Percentiles rank a stretch among this genome's conserved stretches.
These are phyloP conservation scores for Bettongia penicillata DNA, from an alignment of 2,113 vertebrate genomes.

Conservation along the genomic window DNA sequence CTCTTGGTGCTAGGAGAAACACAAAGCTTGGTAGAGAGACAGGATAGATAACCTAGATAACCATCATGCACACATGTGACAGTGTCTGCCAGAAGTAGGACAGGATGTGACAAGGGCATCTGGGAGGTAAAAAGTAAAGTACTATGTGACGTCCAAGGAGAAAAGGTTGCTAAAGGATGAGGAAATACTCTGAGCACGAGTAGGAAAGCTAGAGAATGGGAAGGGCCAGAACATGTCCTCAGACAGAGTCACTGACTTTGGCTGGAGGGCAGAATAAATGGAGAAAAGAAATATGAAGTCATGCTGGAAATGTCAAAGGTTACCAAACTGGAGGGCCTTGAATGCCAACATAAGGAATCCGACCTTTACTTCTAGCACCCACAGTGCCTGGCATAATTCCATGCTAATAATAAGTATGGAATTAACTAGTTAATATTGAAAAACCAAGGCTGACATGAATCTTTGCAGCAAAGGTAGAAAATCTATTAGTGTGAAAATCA, in stretches of 20 bases:
- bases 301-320: neutral
- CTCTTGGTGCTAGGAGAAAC: neutral
- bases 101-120: neutral
- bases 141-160: neutral
- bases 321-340: neutral
- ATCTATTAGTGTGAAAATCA: neutral
- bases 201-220: neutral
- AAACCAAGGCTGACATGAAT: neutral
- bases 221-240: neutral
- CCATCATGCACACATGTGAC: neutral
- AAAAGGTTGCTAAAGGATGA: neutral
- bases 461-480: slow-evolving; percentile 26
- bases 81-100: neutral
- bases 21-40: neutral
- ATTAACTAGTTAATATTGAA: neutral
- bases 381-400: neutral
- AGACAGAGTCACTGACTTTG: neutral
- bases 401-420: neutral
- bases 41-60: neutral
- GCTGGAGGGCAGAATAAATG: neutral
- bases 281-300: neutral
- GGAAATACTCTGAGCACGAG: neutral
- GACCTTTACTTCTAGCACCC: neutral
- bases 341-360: neutral
- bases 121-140: neutral